Base-by-base conservation (phyloP, 2,888 invertebrate species). In the Allygus modestus region DNA sequence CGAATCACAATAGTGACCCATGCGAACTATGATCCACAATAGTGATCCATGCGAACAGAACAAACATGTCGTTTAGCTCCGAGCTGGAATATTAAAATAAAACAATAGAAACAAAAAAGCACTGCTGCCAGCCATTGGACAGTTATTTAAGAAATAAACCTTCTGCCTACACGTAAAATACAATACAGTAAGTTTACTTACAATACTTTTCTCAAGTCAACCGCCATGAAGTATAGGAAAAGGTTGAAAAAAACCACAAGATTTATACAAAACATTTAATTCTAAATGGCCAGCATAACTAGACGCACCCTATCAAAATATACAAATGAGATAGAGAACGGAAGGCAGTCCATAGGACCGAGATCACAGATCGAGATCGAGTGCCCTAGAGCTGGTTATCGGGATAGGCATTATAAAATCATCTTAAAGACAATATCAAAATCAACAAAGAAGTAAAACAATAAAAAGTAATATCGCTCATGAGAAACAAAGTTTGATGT, bases 321-420 rank as follows among this genome's bases (percentile, higher is more conserved):
- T 43, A 73, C 37, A 73, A 23, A 73, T 37, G 28, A 73, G 73
- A 73, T 73, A 73, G 73, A 73, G 43, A 73, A 4, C 33, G 43
- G 73, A 73, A 73, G 73, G 73, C 73, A 73, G 73, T 43, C 73
- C 69, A 33, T 69, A 31, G 69, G 33, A 69, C 31, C 15, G 69
- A 69, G 26, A 69, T 69, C 69, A 69, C 69, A 69, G 31, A 31
- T 69, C 69, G 31, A 33, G 31, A 31, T 69, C 69, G 31, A 33
- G n/a, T 33, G 69, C 17, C 31, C 17, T 33, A 23, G 5, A 69
- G 69, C 33, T 69, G 33, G 26, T 31, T 31, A 69, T 69, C 61
- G 26, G 20, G n/a, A 23, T 58, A 58, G 0, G 9, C 12, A 69
- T 26, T 33, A 69, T 31, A 69, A 69, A 69, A 69, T 31, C n/a